phyloP scores from a whole-genome alignment of 35 echinoderm and acorn worm genomes.

The Heliocidaris erythrogramma region DNA sequence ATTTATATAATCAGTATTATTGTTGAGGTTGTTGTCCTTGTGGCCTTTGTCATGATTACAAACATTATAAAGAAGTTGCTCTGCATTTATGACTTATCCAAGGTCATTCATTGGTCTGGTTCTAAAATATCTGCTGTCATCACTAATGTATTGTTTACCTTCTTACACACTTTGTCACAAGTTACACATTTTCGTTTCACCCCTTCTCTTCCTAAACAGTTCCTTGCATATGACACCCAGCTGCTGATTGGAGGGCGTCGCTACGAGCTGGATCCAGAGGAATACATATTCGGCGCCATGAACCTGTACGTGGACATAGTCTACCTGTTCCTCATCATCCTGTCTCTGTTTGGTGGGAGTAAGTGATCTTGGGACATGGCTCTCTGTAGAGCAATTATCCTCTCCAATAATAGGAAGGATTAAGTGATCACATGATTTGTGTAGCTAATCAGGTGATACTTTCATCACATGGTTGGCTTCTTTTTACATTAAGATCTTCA shows the following conservation, averaged over 20 bases:
- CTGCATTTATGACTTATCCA: too few relatives aligned
- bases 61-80: too few relatives aligned
- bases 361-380: constrained; percentile 48
- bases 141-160: too few relatives aligned
- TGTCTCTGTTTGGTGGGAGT: constrained; percentile 75
- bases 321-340: constrained; percentile 92
- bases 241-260: constrained; percentile 80
- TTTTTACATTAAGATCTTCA: neutral
- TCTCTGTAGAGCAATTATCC: neutral
- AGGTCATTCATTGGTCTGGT: too few relatives aligned
- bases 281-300: constrained; percentile 90
- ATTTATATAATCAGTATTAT: too few relatives aligned
- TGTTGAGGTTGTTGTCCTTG: too few relatives aligned
- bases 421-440: neutral
- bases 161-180: too few relatives aligned
- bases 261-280: constrained; percentile 75
- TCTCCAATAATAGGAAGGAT: neutral
- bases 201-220: constrained; percentile 28
- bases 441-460: neutral
- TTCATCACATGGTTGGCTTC: neutral
- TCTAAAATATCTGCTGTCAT: too few relatives aligned
- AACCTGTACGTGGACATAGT: constrained; percentile 92
- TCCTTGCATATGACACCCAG: constrained; percentile 92
- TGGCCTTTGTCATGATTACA: too few relatives aligned
- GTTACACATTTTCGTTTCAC: neutral